A percentile compares a stretch with the other conserved stretches of the same genome.
Conservation (phyloP, 1,140 invertebrate genomes). For the Drosophila guanche region DNA sequence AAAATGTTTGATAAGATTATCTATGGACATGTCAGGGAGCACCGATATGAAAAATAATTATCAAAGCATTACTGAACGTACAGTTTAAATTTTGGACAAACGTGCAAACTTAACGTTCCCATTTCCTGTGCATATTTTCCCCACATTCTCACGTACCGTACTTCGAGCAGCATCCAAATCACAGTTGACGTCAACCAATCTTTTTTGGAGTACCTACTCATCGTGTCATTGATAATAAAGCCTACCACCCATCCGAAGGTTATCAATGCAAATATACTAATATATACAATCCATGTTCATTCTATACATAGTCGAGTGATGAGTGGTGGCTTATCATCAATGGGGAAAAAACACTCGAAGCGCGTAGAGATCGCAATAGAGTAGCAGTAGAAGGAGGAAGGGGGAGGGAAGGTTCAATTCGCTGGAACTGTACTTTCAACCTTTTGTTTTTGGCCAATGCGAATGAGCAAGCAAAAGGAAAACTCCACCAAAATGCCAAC, state of each 20-base stretch:
- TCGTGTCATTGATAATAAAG: conserved; percentile 25
- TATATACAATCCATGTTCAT: conserved; percentile 19
- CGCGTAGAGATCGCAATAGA: conserved; percentile 23
- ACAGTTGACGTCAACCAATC: conserved; percentile 31
- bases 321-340: conserved; percentile 45
- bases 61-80: no score
- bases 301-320: conserved; percentile 29
- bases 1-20: no score
- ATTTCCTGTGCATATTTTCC: no score
- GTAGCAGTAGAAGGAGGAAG: no score
- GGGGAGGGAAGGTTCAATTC: not conserved
- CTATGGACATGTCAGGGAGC: no score
- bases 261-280: conserved; percentile 17
- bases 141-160: no score
- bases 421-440: conserved; percentile 42
- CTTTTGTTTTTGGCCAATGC: conserved; percentile 23
- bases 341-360: conserved; percentile 36
- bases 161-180: conserved; percentile 6
- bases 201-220: conserved; percentile 20
- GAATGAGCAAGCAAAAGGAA: conserved; percentile 24
- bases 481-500: conserved; percentile 22
- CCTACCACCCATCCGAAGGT: conserved; percentile 21
- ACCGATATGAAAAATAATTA: no score
- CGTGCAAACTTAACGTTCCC: no score
- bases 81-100: no score